These are phyloP conservation scores for Scaptodrosophila latifasciaeformis DNA, from an alignment of 2,888 invertebrate genomes.

Conservation along the genomic window DNA sequence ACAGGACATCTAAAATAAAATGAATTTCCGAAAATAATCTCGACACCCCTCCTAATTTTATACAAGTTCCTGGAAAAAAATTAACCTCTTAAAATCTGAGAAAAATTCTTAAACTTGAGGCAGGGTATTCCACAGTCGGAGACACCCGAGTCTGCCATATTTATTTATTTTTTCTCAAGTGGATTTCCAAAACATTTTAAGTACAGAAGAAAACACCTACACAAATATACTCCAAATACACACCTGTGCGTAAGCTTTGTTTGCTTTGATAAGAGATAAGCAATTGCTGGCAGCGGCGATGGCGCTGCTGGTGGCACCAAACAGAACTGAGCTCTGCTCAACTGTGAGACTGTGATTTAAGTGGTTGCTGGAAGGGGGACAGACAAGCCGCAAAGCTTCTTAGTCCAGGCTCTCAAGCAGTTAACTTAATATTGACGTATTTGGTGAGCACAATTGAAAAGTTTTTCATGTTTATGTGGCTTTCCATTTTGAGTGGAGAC, in stretches of 20 bases:
- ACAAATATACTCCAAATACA: too few species aligned
- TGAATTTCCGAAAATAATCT: too few species aligned
- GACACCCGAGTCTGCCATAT: too few species aligned
- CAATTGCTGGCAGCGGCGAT: constrained; percentile 34
- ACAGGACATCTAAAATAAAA: too few species aligned
- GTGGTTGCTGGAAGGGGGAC: too few species aligned
- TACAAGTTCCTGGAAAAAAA: neutral
- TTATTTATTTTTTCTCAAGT: too few species aligned
- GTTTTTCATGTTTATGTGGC: constrained; percentile 34
- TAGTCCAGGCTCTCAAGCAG: constrained; percentile 29
- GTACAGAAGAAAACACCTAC: neutral
- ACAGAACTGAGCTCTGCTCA: neutral
- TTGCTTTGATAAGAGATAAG: constrained; percentile 47
- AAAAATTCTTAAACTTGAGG: too few species aligned
- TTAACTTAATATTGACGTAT: constrained; percentile 58
- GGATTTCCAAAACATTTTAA: constrained; percentile 49
- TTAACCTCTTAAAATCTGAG: too few species aligned
- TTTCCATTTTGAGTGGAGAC: neutral
- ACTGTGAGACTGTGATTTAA: constrained; percentile 8
- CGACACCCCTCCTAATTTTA: neutral
- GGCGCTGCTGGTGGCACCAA: constrained; percentile 1
- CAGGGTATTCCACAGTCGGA: too few species aligned
- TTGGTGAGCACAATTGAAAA: constrained; percentile 44
- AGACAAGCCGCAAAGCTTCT: constrained; percentile 35
- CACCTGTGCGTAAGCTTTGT: too few species aligned